phyloP scores from a whole-genome alignment of 2,888 invertebrate species.

The Leuctra nigra region DNA sequence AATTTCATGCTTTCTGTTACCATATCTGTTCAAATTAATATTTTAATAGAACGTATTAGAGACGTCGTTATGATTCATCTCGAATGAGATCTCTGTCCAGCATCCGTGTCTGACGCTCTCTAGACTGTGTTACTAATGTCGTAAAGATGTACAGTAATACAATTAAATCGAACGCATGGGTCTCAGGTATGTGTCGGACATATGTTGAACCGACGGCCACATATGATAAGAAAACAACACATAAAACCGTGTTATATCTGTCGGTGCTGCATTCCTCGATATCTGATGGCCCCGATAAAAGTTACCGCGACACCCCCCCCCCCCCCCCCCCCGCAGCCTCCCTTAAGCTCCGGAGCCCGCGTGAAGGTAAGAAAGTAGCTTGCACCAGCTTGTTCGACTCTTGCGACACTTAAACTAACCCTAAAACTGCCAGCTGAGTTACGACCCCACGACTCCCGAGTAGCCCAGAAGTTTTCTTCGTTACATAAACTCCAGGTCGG shows the following conservation, averaged over 20 bases:
- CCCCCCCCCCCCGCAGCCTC: not conserved
- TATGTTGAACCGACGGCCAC: no score
- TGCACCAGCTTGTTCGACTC: not conserved
- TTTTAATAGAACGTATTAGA: not conserved
- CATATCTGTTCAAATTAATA: conserved; percentile 11
- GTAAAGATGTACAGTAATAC: no score
- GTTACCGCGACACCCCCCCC: not conserved
- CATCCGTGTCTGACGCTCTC: conserved; percentile 1
- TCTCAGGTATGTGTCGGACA: no score
- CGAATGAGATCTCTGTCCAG: no score
- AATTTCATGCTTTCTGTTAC: conserved; percentile 7
- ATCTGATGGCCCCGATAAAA: conserved; percentile 4
- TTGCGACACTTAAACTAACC: conserved; percentile 11
- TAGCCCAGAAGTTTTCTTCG: conserved; percentile 17
- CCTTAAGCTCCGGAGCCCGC: not conserved
- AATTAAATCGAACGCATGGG: no score
- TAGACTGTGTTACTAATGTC: no score
- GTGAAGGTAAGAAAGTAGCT: conserved; percentile 16
- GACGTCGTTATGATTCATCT: not conserved
- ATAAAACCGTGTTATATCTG: no score
- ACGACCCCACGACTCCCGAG: conserved; percentile 4
- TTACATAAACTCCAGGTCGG: conserved; percentile 7
- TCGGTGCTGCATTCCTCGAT: not conserved
- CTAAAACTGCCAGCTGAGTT: conserved; percentile 14
- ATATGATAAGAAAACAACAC: no score